A percentile compares a stretch with the other conserved stretches of the same genome.
phyloP scores from a whole-genome alignment of 2,888 invertebrate genomes.

The Synanthedon myopaeformis region DNA sequence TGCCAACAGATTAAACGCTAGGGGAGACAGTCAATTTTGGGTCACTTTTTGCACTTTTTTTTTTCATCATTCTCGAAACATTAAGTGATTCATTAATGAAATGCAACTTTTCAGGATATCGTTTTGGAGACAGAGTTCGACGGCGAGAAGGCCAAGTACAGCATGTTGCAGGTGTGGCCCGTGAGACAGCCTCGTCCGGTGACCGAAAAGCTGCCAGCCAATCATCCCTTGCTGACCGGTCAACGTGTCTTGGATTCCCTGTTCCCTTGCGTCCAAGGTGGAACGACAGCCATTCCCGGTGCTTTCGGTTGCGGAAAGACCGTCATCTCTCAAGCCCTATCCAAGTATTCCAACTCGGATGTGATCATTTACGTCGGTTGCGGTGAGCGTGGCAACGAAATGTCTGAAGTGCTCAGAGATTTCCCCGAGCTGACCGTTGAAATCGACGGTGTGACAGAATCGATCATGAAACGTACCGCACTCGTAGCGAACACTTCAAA shows the following conservation, averaged over 20 bases:
- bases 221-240: slow-evolving; percentile 97
- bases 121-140: slow-evolving; percentile 99
- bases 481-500: slow-evolving; percentile 99
- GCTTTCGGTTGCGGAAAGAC: slow-evolving; percentile 99
- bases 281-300: slow-evolving; percentile 98
- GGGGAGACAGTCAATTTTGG: too few relatives aligned
- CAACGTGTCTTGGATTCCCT: slow-evolving; percentile 98
- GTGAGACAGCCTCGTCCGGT: slow-evolving; percentile 97
- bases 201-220: slow-evolving; percentile 98
- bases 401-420: slow-evolving; percentile 99
- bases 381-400: slow-evolving; percentile 99
- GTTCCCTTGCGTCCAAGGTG: slow-evolving; percentile 99
- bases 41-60: too few relatives aligned
- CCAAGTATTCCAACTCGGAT: slow-evolving; percentile 99
- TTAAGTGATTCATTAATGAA: background rate
- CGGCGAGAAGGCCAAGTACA: slow-evolving; percentile 90
- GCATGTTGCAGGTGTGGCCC: slow-evolving; percentile 99
- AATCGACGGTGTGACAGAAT: slow-evolving; percentile 95
- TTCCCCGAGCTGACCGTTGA: slow-evolving; percentile 99
- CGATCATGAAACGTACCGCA: slow-evolving; percentile 99
- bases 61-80: too few relatives aligned
- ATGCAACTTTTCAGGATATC: slow-evolving; percentile 76
- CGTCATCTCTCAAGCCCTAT: slow-evolving; percentile 98
- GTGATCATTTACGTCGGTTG: slow-evolving; percentile 99
- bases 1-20: too few relatives aligned